Evolutionary conservation across 2,113 vertebrate genomes (phyloP).

Genomic region (Thunnus thynnus): DNA sequence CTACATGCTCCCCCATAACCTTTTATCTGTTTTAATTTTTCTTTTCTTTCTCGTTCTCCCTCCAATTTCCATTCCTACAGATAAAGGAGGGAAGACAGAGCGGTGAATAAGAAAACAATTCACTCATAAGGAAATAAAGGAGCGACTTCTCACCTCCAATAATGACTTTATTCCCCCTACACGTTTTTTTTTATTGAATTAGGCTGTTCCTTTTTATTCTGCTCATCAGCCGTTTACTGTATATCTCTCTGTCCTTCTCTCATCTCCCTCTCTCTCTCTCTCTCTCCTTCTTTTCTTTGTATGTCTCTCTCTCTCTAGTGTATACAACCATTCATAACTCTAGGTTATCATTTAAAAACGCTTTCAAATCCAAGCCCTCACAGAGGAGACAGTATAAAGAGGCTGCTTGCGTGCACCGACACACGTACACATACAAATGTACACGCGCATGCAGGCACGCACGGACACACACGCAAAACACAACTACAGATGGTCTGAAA

Average conservation of each 20-base stretch:
- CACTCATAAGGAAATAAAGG: conserved; percentile 13
- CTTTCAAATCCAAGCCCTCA: conserved; percentile 62
- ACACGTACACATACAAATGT: conserved; percentile 20
- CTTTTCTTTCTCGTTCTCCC: neutral
- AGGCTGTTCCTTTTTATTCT: conserved; percentile 55
- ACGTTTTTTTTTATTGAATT: conserved; percentile 62
- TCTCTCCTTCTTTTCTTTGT: conserved; percentile 8
- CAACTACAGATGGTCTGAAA: conserved; percentile 6
- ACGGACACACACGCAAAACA: conserved; percentile 16
- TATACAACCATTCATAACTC: conserved; percentile 72
- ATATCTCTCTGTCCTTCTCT: conserved; percentile 3
- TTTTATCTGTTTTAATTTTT: conserved; percentile 48
- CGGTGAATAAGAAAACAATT: conserved; percentile 57
- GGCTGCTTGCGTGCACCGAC: conserved; percentile 7
- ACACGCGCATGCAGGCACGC: neutral
- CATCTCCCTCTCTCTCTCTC: conserved; percentile 10
- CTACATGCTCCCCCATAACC: conserved; percentile 23
- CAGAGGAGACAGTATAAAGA: conserved; percentile 68
- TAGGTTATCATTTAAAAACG: conserved; percentile 77
- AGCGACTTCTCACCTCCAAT: conserved; percentile 48
- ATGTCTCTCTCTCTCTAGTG: conserved; percentile 47
- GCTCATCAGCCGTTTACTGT: conserved; percentile 55
- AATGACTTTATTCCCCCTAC: conserved; percentile 63
- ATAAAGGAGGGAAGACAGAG: conserved; percentile 40
- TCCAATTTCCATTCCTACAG: conserved; percentile 20